phyloP scores from a whole-genome alignment of 2,113 vertebrate genomes.

The Saccopteryx bilineata region DNA sequence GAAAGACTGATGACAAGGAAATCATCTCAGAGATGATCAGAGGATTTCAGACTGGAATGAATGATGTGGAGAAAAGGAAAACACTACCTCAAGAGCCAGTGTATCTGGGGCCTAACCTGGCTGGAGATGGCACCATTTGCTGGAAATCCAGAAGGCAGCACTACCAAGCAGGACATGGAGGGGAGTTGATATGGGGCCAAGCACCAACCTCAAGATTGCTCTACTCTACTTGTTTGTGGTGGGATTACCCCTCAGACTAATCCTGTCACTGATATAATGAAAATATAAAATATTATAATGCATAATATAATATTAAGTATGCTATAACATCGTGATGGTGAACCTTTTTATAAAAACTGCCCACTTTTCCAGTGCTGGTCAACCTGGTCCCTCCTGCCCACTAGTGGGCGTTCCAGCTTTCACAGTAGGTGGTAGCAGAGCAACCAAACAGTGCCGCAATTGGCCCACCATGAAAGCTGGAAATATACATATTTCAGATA shows the following conservation, averaged over 20 bases:
- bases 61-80: background rate
- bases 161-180: background rate
- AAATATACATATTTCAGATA: background rate
- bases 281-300: background rate
- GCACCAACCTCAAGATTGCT: background rate
- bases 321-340: too few relatives aligned
- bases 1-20: background rate
- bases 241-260: background rate
- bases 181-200: background rate
- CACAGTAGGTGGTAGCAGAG: too few relatives aligned
- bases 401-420: too few relatives aligned
- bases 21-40: background rate
- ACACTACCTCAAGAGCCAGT: background rate
- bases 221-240: background rate
- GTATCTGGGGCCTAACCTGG: background rate
- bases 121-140: background rate
- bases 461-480: too few relatives aligned
- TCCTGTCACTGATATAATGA: background rate
- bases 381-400: too few relatives aligned
- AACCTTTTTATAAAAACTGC: too few relatives aligned
- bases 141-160: background rate
- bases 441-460: too few relatives aligned
- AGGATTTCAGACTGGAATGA: background rate
- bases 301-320: too few relatives aligned
- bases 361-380: too few relatives aligned